Percentiles rank a stretch among this genome's conserved stretches.
Conservation (phyloP, 2,797 vertebrate genomes). For the Urosaurus nigricauda region DNA sequence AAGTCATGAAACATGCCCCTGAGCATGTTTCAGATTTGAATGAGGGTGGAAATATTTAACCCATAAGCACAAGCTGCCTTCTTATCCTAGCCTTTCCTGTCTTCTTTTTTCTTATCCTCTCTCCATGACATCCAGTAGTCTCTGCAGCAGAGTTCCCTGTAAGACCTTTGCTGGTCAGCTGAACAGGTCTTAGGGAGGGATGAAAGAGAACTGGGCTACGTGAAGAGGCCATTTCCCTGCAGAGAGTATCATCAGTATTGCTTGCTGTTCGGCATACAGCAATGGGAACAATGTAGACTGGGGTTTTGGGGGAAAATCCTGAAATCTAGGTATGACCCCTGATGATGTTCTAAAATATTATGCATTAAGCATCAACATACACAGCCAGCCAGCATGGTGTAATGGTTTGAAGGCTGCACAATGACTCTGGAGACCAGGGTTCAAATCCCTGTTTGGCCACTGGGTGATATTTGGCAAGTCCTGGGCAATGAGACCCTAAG, state of each 20-base stretch:
- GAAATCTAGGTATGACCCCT: no score
- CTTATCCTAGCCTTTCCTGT: conserved; percentile 35
- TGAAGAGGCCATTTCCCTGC: background rate
- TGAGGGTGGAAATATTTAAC: conserved; percentile 60
- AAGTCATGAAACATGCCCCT: conserved; percentile 56
- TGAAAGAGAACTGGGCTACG: background rate
- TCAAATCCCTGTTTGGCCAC: no score
- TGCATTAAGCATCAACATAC: no score
- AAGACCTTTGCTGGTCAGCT: background rate
- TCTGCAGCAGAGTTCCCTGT: background rate
- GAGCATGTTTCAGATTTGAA: conserved; percentile 58
- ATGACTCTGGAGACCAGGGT: no score
- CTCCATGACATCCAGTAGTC: background rate
- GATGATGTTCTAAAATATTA: no score
- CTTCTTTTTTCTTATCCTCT: background rate
- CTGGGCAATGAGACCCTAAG: no score
- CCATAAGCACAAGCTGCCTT: conserved; percentile 37
- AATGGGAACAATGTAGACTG: background rate
- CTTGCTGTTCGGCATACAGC: background rate
- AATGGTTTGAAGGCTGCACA: no score
- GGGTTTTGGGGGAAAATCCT: background rate
- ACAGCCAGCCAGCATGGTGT: no score
- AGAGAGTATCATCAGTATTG: background rate
- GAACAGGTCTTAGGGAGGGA: no score
- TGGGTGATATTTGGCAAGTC: no score